Evolutionary conservation across 2,888 invertebrate genomes (phyloP).

Genomic region (Galerucella calmariensis): DNA sequence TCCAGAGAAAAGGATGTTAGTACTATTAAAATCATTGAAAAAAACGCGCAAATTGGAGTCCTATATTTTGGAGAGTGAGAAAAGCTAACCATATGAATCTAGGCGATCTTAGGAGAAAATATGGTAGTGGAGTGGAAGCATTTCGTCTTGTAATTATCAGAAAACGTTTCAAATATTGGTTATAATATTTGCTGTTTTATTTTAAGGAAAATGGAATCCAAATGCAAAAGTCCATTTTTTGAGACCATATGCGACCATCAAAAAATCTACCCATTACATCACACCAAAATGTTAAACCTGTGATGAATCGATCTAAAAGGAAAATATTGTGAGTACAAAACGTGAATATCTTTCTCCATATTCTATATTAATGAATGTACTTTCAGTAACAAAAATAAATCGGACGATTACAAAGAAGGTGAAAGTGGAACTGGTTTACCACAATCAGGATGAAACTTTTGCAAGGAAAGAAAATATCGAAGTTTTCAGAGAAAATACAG

Average conservation of each 20-base stretch:
- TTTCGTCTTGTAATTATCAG: too few species aligned
- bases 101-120: too few species aligned
- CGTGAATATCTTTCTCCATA: not conserved
- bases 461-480: not conserved
- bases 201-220: slow-evolving; percentile 24
- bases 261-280: slow-evolving; percentile 22
- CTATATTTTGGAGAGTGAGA: too few species aligned
- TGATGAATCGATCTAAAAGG: not conserved
- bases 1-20: too few species aligned
- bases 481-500: not conserved
- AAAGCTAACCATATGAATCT: too few species aligned
- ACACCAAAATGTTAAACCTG: slow-evolving; percentile 18
- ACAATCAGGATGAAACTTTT: not conserved
- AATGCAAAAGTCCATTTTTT: slow-evolving; percentile 20
- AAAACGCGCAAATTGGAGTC: too few species aligned
- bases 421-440: too few species aligned
- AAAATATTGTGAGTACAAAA: slow-evolving; percentile 25
- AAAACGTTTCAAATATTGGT: too few species aligned
- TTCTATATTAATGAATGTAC: slow-evolving; percentile 12
- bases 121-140: too few species aligned
- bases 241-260: slow-evolving; percentile 23
- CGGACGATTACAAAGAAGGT: slow-evolving; percentile 14
- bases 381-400: slow-evolving; percentile 21
- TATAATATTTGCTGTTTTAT: not conserved
- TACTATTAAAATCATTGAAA: too few species aligned